Base-by-base conservation (phyloP, 2,797 vertebrate species). In the Pogoniulus pusillus region DNA sequence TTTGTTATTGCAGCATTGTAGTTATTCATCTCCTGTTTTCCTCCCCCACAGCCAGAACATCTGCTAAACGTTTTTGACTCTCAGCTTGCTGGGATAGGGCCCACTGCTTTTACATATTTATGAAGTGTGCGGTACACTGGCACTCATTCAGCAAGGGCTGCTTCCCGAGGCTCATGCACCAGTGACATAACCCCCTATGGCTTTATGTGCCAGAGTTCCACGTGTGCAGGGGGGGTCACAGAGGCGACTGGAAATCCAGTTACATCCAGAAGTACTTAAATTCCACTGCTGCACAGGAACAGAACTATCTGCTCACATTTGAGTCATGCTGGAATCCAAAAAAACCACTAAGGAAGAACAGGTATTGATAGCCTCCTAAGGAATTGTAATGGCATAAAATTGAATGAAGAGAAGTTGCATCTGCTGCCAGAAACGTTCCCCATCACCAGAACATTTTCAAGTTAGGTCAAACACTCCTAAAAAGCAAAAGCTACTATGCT, bases 101-200 rank as follows among this genome's bases (percentile, higher is more conserved):
- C 94, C 86, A 30, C 75, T 76, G 51, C 90, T 89, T 78, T 57
- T 96, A 12, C 94, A 93, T 93, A 93, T 96, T 96, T 95, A 94
- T 95, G 91, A 94, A 63, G 72, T 94, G 94, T 91, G 91, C 91
- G 91, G 94, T 94, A 95, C 94, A 65, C 93, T 94, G 95, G 93
- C 94, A 91, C 54, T 89, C 91, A 78, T 96, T 94, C 94, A 95
- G 91, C 94, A 68, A 82, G 77, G 75, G 5, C 58, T 22, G 78
- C 82, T 90, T 90, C 88, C 85, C 24, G 0, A n/a, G 84, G 75
- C 81, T 78, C 70, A 77, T 70, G 82, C 32, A 7, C 6, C 0
- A 11, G 34, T 88, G 72, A 95, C 82, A 91, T 90, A 88, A 95
- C 5, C 77, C 2, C 1, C 39, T 49, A 37, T 17, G 65, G 81